Base-by-base conservation (phyloP, 2,888 invertebrate genomes). In the Taphrorychus bicolor region DNA sequence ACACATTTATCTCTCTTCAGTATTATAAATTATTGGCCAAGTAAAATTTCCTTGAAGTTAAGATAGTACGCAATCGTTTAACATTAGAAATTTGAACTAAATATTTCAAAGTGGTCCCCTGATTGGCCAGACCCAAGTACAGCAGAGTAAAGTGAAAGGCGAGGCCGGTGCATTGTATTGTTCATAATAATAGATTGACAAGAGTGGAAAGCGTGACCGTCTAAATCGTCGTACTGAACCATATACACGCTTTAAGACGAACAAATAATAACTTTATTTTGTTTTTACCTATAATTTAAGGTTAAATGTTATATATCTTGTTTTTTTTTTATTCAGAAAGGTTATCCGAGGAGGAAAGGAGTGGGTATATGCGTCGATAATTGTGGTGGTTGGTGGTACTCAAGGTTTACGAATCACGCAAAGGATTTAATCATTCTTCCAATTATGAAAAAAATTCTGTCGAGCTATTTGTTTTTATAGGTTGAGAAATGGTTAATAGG, bases 201-300 rank as follows among this genome's bases (percentile, higher is more conserved):
- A 74, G 73, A 75, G 73, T 74, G 74, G 75, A 76, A 76, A 76
- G 76, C 76, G 76, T 76, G 74, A 75, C 76, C 69, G 53, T n/a
- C 51, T 42, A 53, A 65, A 63, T 62, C 48, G 40, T 58, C 45
- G 22, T 53, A 62, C 66, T 61, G 19, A 48, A 62, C 62, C 56
- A 40, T 52, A 58, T 64, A 57, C 51, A 42, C 41, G 22, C 49
- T 41, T 54, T 53, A 65, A 65, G 64, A 65, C 17, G 63, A 51
- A 58, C 32, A 57, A 56, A 49, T 14, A 61, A 54, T 32, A n/a
- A n/a, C n/a, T 42, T 61, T 14, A 54, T 45, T 45, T 54, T 5
- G 24, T 51, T 56, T 21, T 61, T 56, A 22, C 9, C 24, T 16
- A 23, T 17, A 48, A 2, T 56, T 24, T 54, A 56, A 62, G 63